Conservation (phyloP, 2,797 vertebrate species). For the Anisognathus igniventris region DNA sequence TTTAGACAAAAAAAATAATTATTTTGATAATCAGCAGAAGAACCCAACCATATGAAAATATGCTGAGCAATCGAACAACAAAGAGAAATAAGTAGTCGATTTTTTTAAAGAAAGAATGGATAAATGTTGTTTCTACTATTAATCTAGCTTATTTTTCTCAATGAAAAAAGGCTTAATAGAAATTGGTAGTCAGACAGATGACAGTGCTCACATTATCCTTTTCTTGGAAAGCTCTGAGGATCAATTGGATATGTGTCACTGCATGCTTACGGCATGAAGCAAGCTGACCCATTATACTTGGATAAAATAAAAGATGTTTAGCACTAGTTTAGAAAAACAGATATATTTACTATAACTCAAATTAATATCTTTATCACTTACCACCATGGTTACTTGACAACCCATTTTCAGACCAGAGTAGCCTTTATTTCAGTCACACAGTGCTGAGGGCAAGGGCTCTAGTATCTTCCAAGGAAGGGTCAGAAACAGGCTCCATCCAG, state of each 20-base stretch:
- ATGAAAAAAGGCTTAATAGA: neutral
- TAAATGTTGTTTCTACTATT: neutral
- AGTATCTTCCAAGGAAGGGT: neutral
- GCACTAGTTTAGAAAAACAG: conserved; percentile 19
- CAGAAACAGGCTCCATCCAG: neutral
- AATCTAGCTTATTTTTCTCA: neutral
- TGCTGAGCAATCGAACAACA: neutral
- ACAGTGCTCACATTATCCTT: neutral
- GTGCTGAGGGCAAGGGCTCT: neutral
- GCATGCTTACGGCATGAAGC: conserved; percentile 5
- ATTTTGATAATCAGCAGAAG: neutral
- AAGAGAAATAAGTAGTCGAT: neutral
- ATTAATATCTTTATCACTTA: conserved; percentile 40
- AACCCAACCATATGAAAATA: neutral
- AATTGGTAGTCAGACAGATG: neutral
- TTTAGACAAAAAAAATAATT: neutral
- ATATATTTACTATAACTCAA: conserved; percentile 39
- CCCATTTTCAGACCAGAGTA: neutral
- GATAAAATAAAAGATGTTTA: conserved; percentile 61
- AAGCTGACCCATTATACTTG: neutral
- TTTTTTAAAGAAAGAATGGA: neutral
- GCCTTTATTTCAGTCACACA: neutral
- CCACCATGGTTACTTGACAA: conserved; percentile 59
- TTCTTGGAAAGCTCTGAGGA: neutral
- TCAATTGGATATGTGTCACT: neutral